phyloP scores from a whole-genome alignment of 2,797 vertebrate genomes.

The Peromyscus aztecus region DNA sequence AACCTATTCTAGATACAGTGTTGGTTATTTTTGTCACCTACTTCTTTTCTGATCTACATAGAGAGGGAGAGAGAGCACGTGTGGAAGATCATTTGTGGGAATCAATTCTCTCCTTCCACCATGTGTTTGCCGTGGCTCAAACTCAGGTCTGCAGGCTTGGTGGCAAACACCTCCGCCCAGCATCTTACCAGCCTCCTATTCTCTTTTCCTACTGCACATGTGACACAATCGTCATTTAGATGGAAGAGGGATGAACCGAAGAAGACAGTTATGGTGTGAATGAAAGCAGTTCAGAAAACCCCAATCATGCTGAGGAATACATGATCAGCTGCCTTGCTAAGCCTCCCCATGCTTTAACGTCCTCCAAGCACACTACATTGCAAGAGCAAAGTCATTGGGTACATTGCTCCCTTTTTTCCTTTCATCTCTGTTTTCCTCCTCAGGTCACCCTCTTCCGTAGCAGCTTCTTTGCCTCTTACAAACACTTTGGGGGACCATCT shows the following conservation, averaged over 20 bases:
- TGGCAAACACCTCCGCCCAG: neutral
- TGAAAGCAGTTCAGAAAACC: neutral
- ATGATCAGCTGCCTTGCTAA: neutral
- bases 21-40: neutral
- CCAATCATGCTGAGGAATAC: neutral
- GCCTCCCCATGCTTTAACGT: neutral
- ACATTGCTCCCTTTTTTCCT: neutral
- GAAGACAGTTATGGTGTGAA: neutral
- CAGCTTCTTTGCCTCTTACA: constrained; percentile 23
- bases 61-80: neutral
- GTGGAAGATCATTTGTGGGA: neutral
- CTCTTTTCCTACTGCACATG: neutral
- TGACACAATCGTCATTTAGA: neutral
- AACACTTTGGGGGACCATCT: neutral
- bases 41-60: neutral
- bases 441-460: neutral
- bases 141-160: neutral
- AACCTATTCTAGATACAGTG: neutral
- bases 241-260: neutral
- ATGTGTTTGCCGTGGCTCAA: neutral
- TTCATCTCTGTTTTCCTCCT: neutral
- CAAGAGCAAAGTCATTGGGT: neutral
- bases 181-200: neutral
- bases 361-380: neutral
- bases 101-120: neutral